These are phyloP conservation scores for Diadromus collaris DNA, from an alignment of 2,888 invertebrate species.

Conservation along the genomic window DNA sequence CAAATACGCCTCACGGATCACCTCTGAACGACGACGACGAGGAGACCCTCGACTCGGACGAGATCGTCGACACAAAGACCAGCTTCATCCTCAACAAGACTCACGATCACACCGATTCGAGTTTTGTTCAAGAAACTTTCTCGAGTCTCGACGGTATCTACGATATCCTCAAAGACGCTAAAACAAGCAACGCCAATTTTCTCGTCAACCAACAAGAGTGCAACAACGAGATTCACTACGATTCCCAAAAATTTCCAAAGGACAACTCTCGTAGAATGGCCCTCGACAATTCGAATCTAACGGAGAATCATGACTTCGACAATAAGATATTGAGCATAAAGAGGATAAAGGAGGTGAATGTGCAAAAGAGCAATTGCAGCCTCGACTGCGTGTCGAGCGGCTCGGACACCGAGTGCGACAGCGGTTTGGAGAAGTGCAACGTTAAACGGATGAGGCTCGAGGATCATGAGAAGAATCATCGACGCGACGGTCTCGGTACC, in stretches of 20 bases:
- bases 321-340: slow-evolving; percentile 79
- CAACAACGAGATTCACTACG: slow-evolving; percentile 81
- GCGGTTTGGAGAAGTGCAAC: slow-evolving; percentile 77
- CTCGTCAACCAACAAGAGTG: slow-evolving; percentile 78
- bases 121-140: slow-evolving; percentile 63
- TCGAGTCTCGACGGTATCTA: slow-evolving; percentile 74
- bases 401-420: slow-evolving; percentile 76
- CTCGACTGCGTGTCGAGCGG: slow-evolving; percentile 73
- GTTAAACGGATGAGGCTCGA: slow-evolving; percentile 79
- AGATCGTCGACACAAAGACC: slow-evolving; percentile 72
- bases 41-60: slow-evolving; percentile 75
- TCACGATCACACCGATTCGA: slow-evolving; percentile 66
- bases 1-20: slow-evolving; percentile 75
- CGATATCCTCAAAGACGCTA: slow-evolving; percentile 83
- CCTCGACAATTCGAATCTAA: slow-evolving; percentile 79
- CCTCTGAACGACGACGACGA: slow-evolving; percentile 72
- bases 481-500: slow-evolving; percentile 69
- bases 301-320: slow-evolving; percentile 80
- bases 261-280: slow-evolving; percentile 80
- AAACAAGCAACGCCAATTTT: slow-evolving; percentile 83
- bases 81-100: slow-evolving; percentile 76
- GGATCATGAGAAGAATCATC: slow-evolving; percentile 78
- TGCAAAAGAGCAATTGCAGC: slow-evolving; percentile 73
- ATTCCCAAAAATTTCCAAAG: slow-evolving; percentile 83
- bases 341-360: slow-evolving; percentile 81